A percentile compares a stretch with the other conserved stretches of the same genome.
These are phyloP conservation scores for Meloidogyne floridensis DNA, from an alignment of 1,140 invertebrate genomes.

Conservation along the genomic window DNA sequence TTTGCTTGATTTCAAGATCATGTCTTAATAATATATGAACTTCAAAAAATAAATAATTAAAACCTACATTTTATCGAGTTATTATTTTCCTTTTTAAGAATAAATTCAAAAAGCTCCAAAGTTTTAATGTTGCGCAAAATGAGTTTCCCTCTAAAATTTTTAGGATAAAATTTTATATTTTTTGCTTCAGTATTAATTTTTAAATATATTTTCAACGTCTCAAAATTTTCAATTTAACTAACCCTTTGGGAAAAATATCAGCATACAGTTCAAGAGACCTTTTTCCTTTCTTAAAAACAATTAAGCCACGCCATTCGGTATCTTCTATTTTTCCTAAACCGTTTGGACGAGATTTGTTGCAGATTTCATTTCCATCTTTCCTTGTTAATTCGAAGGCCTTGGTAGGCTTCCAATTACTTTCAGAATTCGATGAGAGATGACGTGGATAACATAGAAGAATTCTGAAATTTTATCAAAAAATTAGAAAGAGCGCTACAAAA, in stretches of 20 bases:
- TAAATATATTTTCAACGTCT: too few relatives aligned
- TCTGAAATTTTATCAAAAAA: neutral
- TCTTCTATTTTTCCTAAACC: neutral
- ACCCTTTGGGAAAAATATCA: neutral
- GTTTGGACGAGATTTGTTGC: neutral
- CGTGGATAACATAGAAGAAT: neutral
- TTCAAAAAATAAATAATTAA: neutral
- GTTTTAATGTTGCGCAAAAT: neutral
- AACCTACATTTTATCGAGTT: neutral
- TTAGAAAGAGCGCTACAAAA: too few relatives aligned
- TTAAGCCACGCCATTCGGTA: neutral
- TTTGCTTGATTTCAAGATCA: neutral
- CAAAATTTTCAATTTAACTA: neutral
- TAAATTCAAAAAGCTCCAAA: neutral
- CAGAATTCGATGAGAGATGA: neutral
- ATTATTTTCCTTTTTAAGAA: neutral
- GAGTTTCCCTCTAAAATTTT: too few relatives aligned
- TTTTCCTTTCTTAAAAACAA: neutral
- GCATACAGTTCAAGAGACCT: neutral
- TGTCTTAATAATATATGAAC: neutral
- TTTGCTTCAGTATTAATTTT: too few relatives aligned
- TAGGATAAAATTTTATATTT: too few relatives aligned
- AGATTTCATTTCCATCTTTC: neutral
- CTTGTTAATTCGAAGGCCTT: neutral
- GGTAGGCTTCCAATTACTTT: neutral